A percentile compares a stretch with the other conserved stretches of the same genome.
phyloP scores from a whole-genome alignment of 2,797 vertebrate species.

The Lutjanus argentimaculatus region DNA sequence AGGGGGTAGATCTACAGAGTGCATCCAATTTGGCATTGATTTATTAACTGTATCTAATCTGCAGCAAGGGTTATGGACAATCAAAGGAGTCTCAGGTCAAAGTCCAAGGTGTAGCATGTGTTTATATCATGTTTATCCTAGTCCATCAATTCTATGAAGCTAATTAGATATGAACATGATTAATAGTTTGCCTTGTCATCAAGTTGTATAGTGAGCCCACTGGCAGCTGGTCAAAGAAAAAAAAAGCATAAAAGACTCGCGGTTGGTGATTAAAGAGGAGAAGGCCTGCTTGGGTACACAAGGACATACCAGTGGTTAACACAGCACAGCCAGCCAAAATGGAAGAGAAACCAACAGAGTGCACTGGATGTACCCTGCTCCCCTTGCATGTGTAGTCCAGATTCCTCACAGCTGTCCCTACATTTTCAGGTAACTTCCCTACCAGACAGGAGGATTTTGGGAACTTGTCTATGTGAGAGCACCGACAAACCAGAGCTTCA shows the following conservation, averaged over 20 bases:
- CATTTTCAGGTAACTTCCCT: neutral
- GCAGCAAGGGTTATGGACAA: neutral
- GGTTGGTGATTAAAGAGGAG: neutral
- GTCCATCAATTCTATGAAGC: neutral
- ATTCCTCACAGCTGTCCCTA: slow-evolving; percentile 27
- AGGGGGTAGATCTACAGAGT: neutral
- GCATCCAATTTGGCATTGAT: neutral
- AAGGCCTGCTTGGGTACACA: neutral
- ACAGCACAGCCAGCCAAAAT: slow-evolving; percentile 1
- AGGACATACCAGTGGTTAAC: slow-evolving; percentile 11
- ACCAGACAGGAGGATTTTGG: neutral
- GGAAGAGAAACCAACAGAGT: neutral
- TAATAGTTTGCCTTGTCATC: neutral
- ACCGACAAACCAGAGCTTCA: neutral
- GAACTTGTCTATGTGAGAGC: neutral
- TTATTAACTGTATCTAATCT: neutral
- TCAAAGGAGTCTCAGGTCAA: neutral
- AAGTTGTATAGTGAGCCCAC: neutral
- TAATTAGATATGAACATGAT: no score
- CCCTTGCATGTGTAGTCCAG: slow-evolving; percentile 8
- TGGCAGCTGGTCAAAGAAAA: neutral
- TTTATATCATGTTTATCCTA: neutral
- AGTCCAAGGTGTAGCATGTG: neutral
- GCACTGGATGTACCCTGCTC: slow-evolving; percentile 18
- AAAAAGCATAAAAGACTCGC: neutral